These are phyloP conservation scores for Bedellia somnulentella DNA, from an alignment of 2,888 invertebrate species.

Conservation along the genomic window DNA sequence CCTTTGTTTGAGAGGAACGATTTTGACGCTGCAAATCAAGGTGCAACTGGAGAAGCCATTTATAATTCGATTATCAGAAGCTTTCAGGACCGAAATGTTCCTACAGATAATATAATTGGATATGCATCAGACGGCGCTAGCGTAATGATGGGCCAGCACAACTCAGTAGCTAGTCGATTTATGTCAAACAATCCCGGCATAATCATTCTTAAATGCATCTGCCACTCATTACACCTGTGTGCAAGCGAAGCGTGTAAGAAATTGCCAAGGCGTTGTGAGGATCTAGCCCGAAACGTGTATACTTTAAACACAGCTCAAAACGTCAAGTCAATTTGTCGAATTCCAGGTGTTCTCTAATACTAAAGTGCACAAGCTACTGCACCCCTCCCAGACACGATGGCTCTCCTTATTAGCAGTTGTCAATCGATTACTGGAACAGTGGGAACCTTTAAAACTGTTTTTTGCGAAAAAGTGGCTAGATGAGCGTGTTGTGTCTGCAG, in stretches of 20 bases:
- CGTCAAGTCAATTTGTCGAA: conserved; percentile 6
- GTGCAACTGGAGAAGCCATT: too few species aligned
- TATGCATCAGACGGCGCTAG: conserved; percentile 14
- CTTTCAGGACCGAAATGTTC: too few species aligned
- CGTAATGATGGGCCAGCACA: conserved; percentile 14
- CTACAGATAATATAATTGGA: conserved; percentile 16
- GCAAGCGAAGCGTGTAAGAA: conserved; percentile 17
- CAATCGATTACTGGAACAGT: conserved; percentile 16
- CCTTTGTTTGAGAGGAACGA: too few species aligned
- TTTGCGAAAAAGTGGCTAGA: conserved; percentile 4
- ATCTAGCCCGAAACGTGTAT: conserved; percentile 16
- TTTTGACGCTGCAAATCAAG: too few species aligned
- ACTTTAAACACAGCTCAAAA: conserved; percentile 10
- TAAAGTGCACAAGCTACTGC: conserved; percentile 11
- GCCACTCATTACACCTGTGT: conserved; percentile 19
- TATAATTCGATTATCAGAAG: too few species aligned
- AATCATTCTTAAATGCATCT: conserved; percentile 16
- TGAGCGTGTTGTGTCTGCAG: conserved; percentile 2
- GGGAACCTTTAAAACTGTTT: conserved; percentile 13
- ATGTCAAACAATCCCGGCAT: conserved; percentile 11
- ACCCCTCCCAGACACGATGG: conserved; percentile 12
- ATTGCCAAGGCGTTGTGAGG: conserved; percentile 16
- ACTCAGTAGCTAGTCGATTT: conserved; percentile 16
- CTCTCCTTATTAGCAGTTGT: conserved; percentile 15
- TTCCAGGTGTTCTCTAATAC: conserved; percentile 9